A percentile compares a stretch with the other conserved stretches of the same genome.
These are phyloP conservation scores for Drosophila baimaii DNA, from an alignment of 1,140 invertebrate genomes.

Conservation along the genomic window DNA sequence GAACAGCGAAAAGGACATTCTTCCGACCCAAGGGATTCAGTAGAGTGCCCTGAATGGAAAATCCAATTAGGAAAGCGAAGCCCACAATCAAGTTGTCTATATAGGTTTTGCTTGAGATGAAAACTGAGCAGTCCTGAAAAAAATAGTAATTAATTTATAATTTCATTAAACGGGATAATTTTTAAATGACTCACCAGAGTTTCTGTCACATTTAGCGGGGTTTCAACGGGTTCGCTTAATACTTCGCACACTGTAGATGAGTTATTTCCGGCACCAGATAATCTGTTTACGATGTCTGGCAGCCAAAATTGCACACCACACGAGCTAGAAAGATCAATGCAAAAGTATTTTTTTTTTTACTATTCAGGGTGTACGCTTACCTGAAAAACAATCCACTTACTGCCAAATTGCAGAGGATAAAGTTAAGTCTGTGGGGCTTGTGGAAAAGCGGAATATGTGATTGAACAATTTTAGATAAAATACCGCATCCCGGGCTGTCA, in stretches of 20 bases:
- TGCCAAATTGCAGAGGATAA: constrained; percentile 70
- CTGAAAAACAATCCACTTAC: constrained; percentile 81
- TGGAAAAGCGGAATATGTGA: constrained; percentile 80
- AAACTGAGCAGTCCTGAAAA: constrained; percentile 74
- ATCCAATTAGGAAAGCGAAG: constrained; percentile 75
- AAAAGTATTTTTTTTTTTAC: not conserved
- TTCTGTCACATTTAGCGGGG: constrained; percentile 12
- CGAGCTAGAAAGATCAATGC: constrained; percentile 45
- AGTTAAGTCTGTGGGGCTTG: constrained; percentile 76
- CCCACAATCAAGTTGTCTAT: constrained; percentile 83
- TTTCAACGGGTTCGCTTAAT: constrained; percentile 40
- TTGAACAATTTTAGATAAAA: constrained; percentile 68
- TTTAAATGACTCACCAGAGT: constrained; percentile 27
- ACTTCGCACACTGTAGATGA: constrained; percentile 70
- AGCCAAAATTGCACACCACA: constrained; percentile 84
- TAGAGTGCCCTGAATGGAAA: constrained; percentile 69
- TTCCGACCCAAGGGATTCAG: constrained; percentile 81
- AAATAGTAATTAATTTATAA: not conserved
- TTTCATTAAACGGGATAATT: not conserved
- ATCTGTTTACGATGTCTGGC: constrained; percentile 84
- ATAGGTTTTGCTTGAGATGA: constrained; percentile 78
- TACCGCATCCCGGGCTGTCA: constrained; percentile 49
- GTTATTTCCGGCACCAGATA: constrained; percentile 49
- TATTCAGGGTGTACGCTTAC: constrained; percentile 17
- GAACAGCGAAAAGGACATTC: constrained; percentile 68